Evolutionary conservation across 2,888 invertebrate genomes (phyloP).

Genomic region (Cyaniris semiargus): DNA sequence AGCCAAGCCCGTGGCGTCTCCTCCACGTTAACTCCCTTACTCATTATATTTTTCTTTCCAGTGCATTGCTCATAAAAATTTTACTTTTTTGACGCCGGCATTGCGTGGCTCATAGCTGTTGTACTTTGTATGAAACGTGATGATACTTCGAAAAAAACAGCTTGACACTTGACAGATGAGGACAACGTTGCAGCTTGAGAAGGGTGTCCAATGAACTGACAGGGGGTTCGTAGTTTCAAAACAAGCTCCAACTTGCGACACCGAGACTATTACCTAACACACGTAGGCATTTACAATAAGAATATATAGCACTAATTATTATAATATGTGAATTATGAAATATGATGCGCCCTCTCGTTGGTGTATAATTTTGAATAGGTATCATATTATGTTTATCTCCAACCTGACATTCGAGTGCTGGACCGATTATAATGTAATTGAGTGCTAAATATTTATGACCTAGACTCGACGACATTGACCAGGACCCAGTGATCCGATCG

Average conservation of each 20-base stretch:
- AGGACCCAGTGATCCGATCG: neutral
- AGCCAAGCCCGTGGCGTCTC: neutral
- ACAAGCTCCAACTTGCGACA: neutral
- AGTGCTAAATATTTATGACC: slow-evolving; percentile 1
- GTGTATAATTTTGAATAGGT: neutral
- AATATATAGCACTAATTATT: neutral
- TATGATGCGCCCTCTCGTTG: neutral
- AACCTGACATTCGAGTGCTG: neutral
- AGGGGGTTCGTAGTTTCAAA: slow-evolving; percentile 5
- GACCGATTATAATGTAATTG: neutral
- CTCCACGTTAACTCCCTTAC: too few species aligned
- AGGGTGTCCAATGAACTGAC: neutral
- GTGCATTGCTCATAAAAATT: too few species aligned
- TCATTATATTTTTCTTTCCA: neutral
- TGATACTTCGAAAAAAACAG: too few species aligned
- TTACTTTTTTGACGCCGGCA: too few species aligned
- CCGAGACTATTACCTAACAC: neutral
- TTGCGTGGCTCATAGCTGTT: too few species aligned
- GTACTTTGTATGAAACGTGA: too few species aligned
- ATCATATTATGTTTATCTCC: neutral
- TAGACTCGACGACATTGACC: neutral
- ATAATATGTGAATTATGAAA: neutral
- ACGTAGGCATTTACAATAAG: neutral
- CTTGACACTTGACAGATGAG: too few species aligned
- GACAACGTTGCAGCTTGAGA: too few species aligned